Evolutionary conservation across 2,797 vertebrate species (phyloP).

Genomic region (Anguilla anguilla): DNA sequence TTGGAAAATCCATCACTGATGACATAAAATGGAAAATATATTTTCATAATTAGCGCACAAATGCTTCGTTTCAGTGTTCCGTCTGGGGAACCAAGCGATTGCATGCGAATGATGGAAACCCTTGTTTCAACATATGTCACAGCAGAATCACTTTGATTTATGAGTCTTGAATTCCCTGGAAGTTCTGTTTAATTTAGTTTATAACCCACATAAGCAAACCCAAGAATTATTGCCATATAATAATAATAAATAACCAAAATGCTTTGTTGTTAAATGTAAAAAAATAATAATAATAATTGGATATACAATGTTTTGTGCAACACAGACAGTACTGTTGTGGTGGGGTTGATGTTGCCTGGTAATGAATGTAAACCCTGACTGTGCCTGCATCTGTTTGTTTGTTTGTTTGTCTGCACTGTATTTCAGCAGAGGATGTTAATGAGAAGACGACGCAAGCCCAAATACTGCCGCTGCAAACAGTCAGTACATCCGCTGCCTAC

Average conservation of each 20-base stretch:
- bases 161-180: neutral
- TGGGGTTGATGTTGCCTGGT: neutral
- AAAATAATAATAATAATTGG: neutral
- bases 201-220: neutral
- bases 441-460: conserved; percentile 47
- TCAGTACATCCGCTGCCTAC: conserved; percentile 51
- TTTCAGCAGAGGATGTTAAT: conserved; percentile 47
- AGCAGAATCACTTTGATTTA: neutral
- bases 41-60: neutral
- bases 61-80: neutral
- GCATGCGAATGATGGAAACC: neutral
- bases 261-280: neutral
- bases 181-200: no score
- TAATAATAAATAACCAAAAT: neutral
- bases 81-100: neutral
- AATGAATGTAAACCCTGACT: neutral
- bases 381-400: neutral
- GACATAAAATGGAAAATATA: neutral
- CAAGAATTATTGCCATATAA: neutral
- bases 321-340: neutral
- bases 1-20: neutral
- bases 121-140: neutral
- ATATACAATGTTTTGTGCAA: neutral
- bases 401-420: conserved; percentile 39
- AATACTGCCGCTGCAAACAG: conserved; percentile 69